Conservation (phyloP, 2,797 vertebrate species). For the Propithecus perrieri region DNA sequence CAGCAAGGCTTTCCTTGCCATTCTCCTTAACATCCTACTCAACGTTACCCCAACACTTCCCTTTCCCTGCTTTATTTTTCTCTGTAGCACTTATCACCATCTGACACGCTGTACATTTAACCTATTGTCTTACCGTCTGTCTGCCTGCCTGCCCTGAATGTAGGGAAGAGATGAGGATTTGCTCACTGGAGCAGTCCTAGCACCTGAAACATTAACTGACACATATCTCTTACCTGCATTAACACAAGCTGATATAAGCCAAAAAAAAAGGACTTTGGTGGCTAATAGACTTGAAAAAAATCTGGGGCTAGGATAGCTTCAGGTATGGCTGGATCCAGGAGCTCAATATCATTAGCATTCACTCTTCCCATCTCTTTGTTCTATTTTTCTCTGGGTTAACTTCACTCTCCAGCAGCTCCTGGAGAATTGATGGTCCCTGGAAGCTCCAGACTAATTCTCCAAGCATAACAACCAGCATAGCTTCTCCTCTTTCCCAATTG, state of each 20-base stretch:
- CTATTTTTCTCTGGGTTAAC: background rate
- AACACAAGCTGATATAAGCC: background rate
- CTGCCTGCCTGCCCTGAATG: background rate
- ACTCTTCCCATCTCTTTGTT: background rate
- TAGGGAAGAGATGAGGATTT: background rate
- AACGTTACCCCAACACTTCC: background rate
- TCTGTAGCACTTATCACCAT: background rate
- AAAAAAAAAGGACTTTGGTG: background rate
- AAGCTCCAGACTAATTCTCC: background rate
- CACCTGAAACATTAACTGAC: background rate
- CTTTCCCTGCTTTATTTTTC: background rate
- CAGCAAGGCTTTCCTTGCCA: background rate
- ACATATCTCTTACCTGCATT: background rate
- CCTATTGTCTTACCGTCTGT: background rate
- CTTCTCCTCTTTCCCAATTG: background rate
- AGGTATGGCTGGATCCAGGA: background rate
- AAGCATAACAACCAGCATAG: background rate
- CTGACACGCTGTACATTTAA: background rate
- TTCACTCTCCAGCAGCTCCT: background rate
- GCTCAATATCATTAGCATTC: background rate
- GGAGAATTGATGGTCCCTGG: background rate
- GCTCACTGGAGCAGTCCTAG: background rate
- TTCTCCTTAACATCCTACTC: background rate
- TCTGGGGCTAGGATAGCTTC: background rate
- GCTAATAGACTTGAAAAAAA: background rate